These are phyloP conservation scores for Penaeus monodon DNA, from an alignment of 2,888 invertebrate genomes.

Conservation along the genomic window DNA sequence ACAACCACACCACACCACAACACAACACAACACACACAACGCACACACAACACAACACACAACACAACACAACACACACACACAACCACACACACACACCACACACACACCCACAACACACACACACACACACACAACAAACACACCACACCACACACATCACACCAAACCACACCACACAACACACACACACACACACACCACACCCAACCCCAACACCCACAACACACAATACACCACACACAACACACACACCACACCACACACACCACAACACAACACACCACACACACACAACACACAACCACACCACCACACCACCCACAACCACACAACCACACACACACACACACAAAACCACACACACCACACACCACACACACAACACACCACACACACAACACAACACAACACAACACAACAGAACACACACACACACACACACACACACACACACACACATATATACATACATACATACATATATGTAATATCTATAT, in stretches of 20 bases:
- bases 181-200: background rate
- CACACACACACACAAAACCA: background rate
- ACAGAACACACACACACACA: too few species aligned
- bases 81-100: background rate
- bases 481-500: too few species aligned
- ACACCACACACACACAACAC: background rate
- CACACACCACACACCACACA: background rate
- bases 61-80: too few species aligned
- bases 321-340: too few species aligned
- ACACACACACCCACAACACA: background rate
- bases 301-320: too few species aligned
- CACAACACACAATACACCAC: background rate
- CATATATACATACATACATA: too few species aligned
- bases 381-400: background rate
- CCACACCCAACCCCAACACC: too few species aligned
- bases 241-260: background rate
- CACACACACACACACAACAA: background rate
- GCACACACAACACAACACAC: too few species aligned
- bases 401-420: too few species aligned
- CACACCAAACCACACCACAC: background rate
- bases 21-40: conserved; percentile 1
- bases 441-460: too few species aligned
- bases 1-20: background rate
- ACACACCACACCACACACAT: too few species aligned
- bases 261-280: background rate